Evolutionary conservation across 2,888 invertebrate genomes (phyloP), one percentile per base, ranked within the genome.

Genomic region (Callyntrura guangdongensis): DNA sequence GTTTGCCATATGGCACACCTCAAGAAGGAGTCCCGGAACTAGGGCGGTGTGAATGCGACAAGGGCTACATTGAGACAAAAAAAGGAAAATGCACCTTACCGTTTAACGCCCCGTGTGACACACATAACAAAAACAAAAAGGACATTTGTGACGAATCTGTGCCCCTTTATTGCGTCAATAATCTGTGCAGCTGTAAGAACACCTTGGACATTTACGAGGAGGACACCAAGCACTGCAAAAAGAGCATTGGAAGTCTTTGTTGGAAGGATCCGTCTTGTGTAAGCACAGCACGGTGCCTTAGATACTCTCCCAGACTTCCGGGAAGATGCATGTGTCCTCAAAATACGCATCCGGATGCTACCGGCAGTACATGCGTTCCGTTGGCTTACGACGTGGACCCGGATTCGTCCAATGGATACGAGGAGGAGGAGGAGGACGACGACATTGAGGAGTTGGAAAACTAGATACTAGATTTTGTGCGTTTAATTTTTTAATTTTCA

Each of bases 271-370:
- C 56, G 1, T 64, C 74, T 27, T 92, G 92, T 79, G 91, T 92
- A 14, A 81, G 59, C 27, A 86, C 84, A 11, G 82, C 92, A 1
- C 88, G 89, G n/a, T 92, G 92, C 27, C 45, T 87, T 9, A 22
- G 77, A 56, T 89, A 88, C 59, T 81, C 91, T 0, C 86, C 90
- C 14, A 84, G 85, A n/a, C 61, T 92, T 22, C 92, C 92, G 17
- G 92, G 92, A 25, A 87, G 92, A 67, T 92, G 92, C 47, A 89
- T 84, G 59, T 92, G 92, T 64, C 89, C 85, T 49, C 77, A 83
- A 22, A 92, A 89, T 27, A 81, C 84, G 25, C 86, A 89, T 27
- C 83, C 90, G 8, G 90, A 92, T 56, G 17, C 82, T 0, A 67
- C 17, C 3, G 74, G 87, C n/a, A 85, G 89, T 9, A 79, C 45